Conservation (phyloP, 2,888 invertebrate genomes). For the Aleiodes testaceus region DNA sequence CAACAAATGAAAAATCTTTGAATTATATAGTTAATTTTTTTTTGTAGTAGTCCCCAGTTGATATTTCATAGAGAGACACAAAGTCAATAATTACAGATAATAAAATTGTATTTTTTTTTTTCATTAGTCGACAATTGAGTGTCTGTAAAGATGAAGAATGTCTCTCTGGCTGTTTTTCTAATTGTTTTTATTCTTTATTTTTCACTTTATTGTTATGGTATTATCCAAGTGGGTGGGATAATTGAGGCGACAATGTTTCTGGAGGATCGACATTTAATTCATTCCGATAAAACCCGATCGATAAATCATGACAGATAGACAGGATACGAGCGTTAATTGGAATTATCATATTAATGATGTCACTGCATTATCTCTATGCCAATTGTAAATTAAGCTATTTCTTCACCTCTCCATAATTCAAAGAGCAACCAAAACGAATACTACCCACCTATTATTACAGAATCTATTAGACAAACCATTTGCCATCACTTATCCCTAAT, state of each 20-base stretch:
- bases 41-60: neutral
- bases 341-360: slow-evolving; percentile 35
- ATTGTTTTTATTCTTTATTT: neutral
- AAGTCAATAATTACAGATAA: neutral
- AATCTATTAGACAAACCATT: neutral
- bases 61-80: neutral
- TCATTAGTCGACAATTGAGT: no score
- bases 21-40: slow-evolving; percentile 4
- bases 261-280: slow-evolving; percentile 39
- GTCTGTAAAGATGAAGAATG: neutral
- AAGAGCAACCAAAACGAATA: neutral
- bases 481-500: slow-evolving; percentile 4
- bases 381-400: slow-evolving; percentile 9
- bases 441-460: neutral
- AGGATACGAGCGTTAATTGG: slow-evolving; percentile 29
- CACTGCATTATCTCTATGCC: neutral
- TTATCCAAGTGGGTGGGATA: slow-evolving; percentile 35
- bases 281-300: slow-evolving; percentile 36
- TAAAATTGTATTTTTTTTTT: neutral
- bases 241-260: slow-evolving; percentile 30
- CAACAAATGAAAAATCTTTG: slow-evolving; percentile 22
- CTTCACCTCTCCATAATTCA: neutral
- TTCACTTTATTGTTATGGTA: neutral
- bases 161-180: neutral
- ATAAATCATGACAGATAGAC: slow-evolving; percentile 41